Evolutionary conservation across 2,888 invertebrate genomes (phyloP).

Genomic region (Gastrophysa polygoni): DNA sequence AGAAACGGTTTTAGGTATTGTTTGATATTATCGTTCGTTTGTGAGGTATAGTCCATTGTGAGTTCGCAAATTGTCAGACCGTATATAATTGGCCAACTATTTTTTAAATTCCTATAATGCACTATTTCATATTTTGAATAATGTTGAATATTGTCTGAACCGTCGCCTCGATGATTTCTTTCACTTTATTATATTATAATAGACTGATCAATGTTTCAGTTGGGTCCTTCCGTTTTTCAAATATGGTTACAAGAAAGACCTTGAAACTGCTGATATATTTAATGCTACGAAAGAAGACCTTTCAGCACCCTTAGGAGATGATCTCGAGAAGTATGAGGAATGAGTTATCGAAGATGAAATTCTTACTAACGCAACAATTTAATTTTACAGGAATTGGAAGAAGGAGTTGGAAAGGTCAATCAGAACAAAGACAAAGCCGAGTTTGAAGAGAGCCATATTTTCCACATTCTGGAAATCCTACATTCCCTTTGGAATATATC

Average conservation of each 20-base stretch:
- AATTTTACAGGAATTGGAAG: constrained; percentile 63
- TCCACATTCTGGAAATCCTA: constrained; percentile 68
- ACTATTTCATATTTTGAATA: too few relatives aligned
- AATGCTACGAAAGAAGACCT: constrained; percentile 66
- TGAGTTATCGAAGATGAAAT: not conserved
- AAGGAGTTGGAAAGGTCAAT: constrained; percentile 62
- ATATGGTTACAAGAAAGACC: constrained; percentile 67
- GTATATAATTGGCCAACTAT: too few relatives aligned
- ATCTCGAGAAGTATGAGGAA: constrained; percentile 62
- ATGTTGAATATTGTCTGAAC: too few relatives aligned
- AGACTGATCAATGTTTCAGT: constrained; percentile 63
- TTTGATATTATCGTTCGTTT: too few relatives aligned
- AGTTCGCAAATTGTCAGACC: too few relatives aligned
- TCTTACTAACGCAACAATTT: too few relatives aligned
- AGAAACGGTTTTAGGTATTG: too few relatives aligned
- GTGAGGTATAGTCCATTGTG: too few relatives aligned
- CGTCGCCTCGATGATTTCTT: too few relatives aligned
- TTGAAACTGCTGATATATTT: constrained; percentile 71
- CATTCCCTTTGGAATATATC: constrained; percentile 64
- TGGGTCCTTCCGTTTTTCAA: constrained; percentile 71
- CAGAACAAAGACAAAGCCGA: constrained; percentile 62
- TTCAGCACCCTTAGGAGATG: constrained; percentile 70
- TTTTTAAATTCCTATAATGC: too few relatives aligned
- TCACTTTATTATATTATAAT: too few relatives aligned
- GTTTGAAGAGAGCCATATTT: constrained; percentile 64